Evolutionary conservation across 1,140 invertebrate genomes (phyloP).

Genomic region (Drosophila miranda): DNA sequence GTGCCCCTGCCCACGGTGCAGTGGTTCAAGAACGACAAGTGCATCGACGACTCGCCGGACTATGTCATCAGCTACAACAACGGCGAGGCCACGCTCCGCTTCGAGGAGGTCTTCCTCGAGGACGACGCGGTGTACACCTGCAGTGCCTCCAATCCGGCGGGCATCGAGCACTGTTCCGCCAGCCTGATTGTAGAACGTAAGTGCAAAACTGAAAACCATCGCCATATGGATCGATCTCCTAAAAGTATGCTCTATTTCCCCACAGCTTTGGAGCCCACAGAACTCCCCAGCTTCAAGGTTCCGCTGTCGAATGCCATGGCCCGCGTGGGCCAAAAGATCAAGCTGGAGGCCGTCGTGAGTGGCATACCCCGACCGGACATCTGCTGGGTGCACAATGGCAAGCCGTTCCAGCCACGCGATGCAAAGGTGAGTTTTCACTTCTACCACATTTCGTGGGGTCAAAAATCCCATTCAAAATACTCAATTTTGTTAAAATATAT

Average conservation of each 20-base stretch:
- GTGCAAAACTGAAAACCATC: slow-evolving; percentile 8
- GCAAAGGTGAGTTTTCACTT: slow-evolving; percentile 66
- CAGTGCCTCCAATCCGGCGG: slow-evolving; percentile 88
- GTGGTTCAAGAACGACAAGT: slow-evolving; percentile 88
- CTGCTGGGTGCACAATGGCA: slow-evolving; percentile 88
- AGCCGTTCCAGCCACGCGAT: slow-evolving; percentile 81
- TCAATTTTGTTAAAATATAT: too few species aligned
- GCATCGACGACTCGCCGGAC: slow-evolving; percentile 84
- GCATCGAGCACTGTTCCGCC: slow-evolving; percentile 88
- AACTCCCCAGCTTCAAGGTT: slow-evolving; percentile 86
- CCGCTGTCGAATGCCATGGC: slow-evolving; percentile 86
- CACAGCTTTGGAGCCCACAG: slow-evolving; percentile 85
- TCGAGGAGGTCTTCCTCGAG: slow-evolving; percentile 86
- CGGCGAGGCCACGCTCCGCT: slow-evolving; percentile 88
- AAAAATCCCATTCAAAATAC: slow-evolving; percentile 1
- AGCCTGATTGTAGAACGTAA: slow-evolving; percentile 90
- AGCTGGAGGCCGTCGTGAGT: slow-evolving; percentile 88
- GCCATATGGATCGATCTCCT: too few species aligned
- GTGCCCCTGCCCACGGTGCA: slow-evolving; percentile 90
- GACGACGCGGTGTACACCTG: slow-evolving; percentile 88
- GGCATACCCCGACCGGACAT: slow-evolving; percentile 88
- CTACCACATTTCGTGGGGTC: background rate
- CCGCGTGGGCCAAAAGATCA: slow-evolving; percentile 86
- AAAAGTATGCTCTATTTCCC: slow-evolving; percentile 2
- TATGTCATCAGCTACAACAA: slow-evolving; percentile 88